Conservation (phyloP, 2,113 vertebrate genomes). For the Addax nasomaculatus region DNA sequence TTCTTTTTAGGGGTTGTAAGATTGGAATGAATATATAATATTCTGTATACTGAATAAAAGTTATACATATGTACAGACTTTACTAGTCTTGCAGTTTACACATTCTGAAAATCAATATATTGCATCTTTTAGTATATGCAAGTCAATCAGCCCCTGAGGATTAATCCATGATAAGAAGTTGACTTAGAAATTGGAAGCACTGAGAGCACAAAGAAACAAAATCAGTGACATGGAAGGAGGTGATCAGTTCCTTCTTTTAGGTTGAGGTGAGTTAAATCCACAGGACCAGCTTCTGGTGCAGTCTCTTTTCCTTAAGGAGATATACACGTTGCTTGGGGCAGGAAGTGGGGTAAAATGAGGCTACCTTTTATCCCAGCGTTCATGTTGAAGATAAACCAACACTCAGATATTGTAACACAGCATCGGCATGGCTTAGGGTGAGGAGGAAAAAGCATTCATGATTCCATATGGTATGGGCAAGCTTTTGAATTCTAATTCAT, state of each 20-base stretch:
- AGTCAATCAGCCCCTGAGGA: neutral
- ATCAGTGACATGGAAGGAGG: neutral
- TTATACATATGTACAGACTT: neutral
- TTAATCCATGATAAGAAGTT: conserved; percentile 41
- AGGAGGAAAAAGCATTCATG: neutral
- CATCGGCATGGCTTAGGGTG: neutral
- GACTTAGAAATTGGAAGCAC: conserved; percentile 1
- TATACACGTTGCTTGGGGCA: neutral
- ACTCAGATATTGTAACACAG: neutral
- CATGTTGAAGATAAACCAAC: conserved; percentile 27
- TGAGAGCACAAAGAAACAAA: conserved; percentile 31
- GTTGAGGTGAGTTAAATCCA: neutral
- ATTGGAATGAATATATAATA: neutral
- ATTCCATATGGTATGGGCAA: neutral
- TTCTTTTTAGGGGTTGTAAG: neutral
- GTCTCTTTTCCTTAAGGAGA: conserved; percentile 15
- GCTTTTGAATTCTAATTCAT: neutral
- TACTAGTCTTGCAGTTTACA: neutral
- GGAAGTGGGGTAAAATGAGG: conserved; percentile 23
- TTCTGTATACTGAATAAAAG: neutral
- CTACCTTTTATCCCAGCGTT: conserved; percentile 34
- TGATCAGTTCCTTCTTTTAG: neutral
- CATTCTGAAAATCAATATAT: conserved; percentile 48
- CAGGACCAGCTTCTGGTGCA: neutral
- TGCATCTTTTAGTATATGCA: conserved; percentile 27